phyloP scores from a whole-genome alignment of 2,888 invertebrate species.

The Xylophagus ater region DNA sequence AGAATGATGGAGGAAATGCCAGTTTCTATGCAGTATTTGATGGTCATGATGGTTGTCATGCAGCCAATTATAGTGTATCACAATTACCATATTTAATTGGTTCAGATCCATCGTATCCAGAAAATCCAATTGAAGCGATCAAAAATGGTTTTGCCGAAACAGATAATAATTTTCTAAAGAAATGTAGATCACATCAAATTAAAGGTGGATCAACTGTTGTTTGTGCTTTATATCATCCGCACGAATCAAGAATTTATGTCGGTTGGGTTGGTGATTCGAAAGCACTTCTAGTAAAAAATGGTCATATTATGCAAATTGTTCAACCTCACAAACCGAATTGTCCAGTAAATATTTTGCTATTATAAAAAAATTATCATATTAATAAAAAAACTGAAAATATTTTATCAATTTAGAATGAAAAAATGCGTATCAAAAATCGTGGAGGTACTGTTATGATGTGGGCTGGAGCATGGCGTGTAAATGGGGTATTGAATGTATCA shows the following conservation, averaged over 20 bases:
- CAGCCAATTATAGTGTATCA: constrained; percentile 72
- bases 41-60: constrained; percentile 68
- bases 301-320: constrained; percentile 60
- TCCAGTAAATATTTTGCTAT: constrained; percentile 43
- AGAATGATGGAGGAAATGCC: constrained; percentile 57
- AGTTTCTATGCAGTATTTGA: constrained; percentile 86
- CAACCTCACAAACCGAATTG: constrained; percentile 76
- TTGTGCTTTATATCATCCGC: constrained; percentile 52
- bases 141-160: constrained; percentile 70
- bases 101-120: constrained; percentile 54
- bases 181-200: constrained; percentile 46
- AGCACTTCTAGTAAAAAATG: constrained; percentile 69
- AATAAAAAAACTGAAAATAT: neutral
- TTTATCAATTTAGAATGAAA: constrained; percentile 55
- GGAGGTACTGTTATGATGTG: constrained; percentile 68
- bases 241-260: constrained; percentile 54
- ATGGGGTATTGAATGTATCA: constrained; percentile 84
- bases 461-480: constrained; percentile 81
- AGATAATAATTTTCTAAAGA: constrained; percentile 66
- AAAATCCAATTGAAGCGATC: constrained; percentile 64
- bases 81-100: constrained; percentile 83
- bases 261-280: constrained; percentile 94
- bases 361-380: neutral
- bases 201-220: constrained; percentile 81
- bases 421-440: constrained; percentile 58